These are phyloP conservation scores for Chironomus tepperi DNA, from an alignment of 1,140 invertebrate species.

Conservation along the genomic window DNA sequence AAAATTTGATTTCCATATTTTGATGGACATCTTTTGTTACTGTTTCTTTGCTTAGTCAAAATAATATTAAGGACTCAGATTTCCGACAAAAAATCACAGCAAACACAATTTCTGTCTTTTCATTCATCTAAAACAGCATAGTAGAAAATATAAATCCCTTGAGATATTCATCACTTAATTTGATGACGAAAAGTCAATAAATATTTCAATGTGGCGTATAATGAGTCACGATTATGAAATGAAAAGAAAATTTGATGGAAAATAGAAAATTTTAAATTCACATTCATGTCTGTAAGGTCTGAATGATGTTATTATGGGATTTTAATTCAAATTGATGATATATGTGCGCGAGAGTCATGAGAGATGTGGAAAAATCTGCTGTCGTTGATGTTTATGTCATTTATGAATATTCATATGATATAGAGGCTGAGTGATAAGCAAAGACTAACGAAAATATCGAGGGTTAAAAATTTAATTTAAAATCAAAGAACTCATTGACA, in stretches of 20 bases:
- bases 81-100: background rate
- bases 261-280: background rate
- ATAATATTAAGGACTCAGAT: no score
- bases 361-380: background rate
- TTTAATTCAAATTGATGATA: no score
- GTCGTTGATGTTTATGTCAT: background rate
- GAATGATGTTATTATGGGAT: background rate
- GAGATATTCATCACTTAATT: background rate
- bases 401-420: conserved; percentile 2
- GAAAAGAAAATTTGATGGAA: conserved; percentile 13
- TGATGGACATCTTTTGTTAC: no score
- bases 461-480: no score
- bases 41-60: no score
- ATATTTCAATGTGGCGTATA: background rate
- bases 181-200: background rate
- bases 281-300: background rate
- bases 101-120: no score
- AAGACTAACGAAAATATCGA: no score
- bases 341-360: background rate
- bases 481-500: no score
- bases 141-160: background rate
- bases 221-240: conserved; percentile 4
- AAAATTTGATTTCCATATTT: no score
- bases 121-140: background rate
- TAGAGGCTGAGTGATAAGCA: no score